Conservation (phyloP, 1,140 invertebrate genomes). For the Artemia franciscana region DNA sequence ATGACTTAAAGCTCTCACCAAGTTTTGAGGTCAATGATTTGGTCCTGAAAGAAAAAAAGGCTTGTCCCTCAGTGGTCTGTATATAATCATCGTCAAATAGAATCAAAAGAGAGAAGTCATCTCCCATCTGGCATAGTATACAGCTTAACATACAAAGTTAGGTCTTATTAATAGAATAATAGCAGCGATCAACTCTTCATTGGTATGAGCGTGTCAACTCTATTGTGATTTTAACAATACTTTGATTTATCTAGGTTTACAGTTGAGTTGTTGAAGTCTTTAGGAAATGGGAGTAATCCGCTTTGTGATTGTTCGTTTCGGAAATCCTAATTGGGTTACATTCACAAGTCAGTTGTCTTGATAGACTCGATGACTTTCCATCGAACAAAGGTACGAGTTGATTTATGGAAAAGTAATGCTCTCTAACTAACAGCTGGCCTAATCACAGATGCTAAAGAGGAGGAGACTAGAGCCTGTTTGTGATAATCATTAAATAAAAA, state of each 20-base stretch:
- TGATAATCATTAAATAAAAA: too few species aligned
- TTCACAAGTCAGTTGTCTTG: background rate
- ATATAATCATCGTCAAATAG: too few species aligned
- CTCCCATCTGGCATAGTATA: too few species aligned
- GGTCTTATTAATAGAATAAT: background rate
- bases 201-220: background rate
- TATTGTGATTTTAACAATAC: background rate
- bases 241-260: background rate
- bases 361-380: background rate
- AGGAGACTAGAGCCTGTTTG: too few species aligned
- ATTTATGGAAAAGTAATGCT: background rate
- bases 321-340: background rate
- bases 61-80: too few species aligned
- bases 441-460: too few species aligned
- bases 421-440: too few species aligned
- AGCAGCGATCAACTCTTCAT: background rate
- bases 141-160: too few species aligned
- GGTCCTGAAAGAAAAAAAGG: too few species aligned
- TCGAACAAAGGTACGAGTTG: background rate
- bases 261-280: background rate
- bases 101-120: too few species aligned
- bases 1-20: too few species aligned
- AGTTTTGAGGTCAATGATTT: too few species aligned
- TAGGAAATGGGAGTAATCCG: background rate
- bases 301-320: background rate